Conservation (phyloP, 2,888 invertebrate genomes). For the Seira ritae region DNA sequence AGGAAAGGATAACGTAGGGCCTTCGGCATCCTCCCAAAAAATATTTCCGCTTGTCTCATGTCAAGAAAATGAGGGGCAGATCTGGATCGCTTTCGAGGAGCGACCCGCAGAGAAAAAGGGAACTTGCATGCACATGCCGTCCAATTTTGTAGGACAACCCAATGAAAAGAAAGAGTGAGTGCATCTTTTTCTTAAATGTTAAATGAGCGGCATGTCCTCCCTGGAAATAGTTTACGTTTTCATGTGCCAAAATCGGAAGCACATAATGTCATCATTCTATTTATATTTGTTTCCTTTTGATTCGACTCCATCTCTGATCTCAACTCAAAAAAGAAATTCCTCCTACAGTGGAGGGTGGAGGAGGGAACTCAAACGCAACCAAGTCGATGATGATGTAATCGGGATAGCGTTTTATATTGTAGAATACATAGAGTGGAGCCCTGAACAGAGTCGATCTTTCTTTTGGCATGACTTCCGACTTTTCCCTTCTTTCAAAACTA, state of each 20-base stretch:
- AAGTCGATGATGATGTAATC: too few species aligned
- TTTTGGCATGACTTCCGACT: neutral
- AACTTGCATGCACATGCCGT: neutral
- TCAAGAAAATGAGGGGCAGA: neutral
- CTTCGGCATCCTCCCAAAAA: constrained; percentile 25
- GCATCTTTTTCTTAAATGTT: neutral
- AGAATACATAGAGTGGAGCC: too few species aligned
- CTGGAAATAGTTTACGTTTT: constrained; percentile 17
- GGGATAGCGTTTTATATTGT: too few species aligned
- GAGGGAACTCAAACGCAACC: neutral
- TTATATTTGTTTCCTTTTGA: constrained; percentile 9
- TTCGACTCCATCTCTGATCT: neutral
- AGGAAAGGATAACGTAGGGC: constrained; percentile 1
- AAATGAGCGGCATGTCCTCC: constrained; percentile 15
- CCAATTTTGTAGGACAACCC: constrained; percentile 1
- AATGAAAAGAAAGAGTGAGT: neutral
- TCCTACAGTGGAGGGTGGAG: neutral
- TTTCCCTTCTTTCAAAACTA: neutral
- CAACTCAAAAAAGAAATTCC: neutral
- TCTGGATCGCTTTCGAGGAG: neutral
- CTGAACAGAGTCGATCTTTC: too few species aligned
- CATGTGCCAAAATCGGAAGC: constrained; percentile 19
- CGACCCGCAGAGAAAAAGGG: constrained; percentile 18
- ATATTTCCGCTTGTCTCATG: constrained; percentile 15
- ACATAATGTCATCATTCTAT: constrained; percentile 17